Percentiles rank a stretch among this genome's conserved stretches.
These are phyloP conservation scores for Sebastes cheni DNA, from an alignment of 2,797 vertebrate species.

Conservation along the genomic window DNA sequence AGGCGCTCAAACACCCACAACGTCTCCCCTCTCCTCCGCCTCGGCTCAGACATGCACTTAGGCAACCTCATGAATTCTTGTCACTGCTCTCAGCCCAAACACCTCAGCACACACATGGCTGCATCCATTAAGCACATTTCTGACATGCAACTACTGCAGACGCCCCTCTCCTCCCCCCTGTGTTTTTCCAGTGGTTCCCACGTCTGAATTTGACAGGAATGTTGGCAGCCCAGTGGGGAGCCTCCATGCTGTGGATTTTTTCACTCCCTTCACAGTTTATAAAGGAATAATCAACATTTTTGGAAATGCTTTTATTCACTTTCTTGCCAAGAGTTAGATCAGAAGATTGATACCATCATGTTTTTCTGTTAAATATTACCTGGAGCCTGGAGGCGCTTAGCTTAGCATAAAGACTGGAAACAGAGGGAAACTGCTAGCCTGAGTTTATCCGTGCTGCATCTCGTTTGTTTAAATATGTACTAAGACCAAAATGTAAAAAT, in stretches of 20 bases:
- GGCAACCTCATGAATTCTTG: slow-evolving; percentile 36
- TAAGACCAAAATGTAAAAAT: not conserved
- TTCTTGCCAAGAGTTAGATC: not conserved
- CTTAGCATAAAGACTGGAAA: not conserved
- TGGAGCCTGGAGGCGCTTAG: not conserved
- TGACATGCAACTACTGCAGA: slow-evolving; percentile 20
- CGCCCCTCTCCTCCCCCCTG: not conserved
- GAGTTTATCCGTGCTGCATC: not conserved
- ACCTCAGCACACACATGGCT: slow-evolving; percentile 43
- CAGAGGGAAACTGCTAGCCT: not conserved
- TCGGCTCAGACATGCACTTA: slow-evolving; percentile 45
- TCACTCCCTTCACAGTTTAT: not conserved
- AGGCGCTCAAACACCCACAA: slow-evolving; percentile 24
- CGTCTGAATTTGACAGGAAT: slow-evolving; percentile 70
- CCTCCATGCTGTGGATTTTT: slow-evolving; percentile 22
- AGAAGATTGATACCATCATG: not conserved
- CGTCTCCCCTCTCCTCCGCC: not conserved
- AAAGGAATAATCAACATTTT: slow-evolving; percentile 11
- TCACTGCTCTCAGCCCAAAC: slow-evolving; percentile 35
- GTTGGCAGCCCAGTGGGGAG: slow-evolving; percentile 64
- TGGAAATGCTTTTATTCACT: not conserved
- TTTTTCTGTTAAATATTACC: not conserved
- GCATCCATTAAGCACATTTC: slow-evolving; percentile 49
- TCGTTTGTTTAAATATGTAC: not conserved
- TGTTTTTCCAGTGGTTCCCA: slow-evolving; percentile 66